Base-by-base conservation (phyloP, 2,797 vertebrate genomes). In the Sebastes wilsoni region DNA sequence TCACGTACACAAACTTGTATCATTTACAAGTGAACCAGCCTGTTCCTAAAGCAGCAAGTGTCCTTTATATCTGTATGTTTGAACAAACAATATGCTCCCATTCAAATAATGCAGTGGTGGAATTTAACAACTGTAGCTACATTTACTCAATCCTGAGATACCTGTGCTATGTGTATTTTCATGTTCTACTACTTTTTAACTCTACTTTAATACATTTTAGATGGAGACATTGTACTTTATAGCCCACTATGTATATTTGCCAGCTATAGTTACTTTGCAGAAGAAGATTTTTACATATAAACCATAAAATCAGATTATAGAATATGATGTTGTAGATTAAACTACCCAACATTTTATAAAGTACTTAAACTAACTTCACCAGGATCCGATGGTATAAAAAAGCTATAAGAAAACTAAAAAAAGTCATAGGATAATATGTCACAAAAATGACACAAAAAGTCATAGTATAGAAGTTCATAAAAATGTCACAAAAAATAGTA, bases 21-120 rank as follows among this genome's bases (percentile, higher is more conserved):
- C 10, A 32, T 11, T 11, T 10, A 54, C 10, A 36, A 55, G 16
- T 25, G n/a, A 6, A 75, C 2, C 18, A 42, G 46, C n/a, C 20
- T 73, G 72, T 79, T 85, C 55, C 46, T 64, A 62, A 28, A 77
- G 27, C 55, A 81, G 66, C 62, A 49, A 20, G 23, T 62, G 75
- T 77, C 42, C 71, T 77, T 64, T 65, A 58, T 11, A 6, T 73
- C 32, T 32, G 2, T 77, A 16, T 72, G 60, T 75, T 54, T 7
- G 8, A 62, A 68, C 59, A 52, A 25, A 32, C 34, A 70, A 22
- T 12, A 25, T 25, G 55, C 25, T 69, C 28, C 16, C 12, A 4
- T 64, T 54, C 6, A 58, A 34, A 69, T 61, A 34, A 69, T 61
- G 5, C 9, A 22, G 14, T 16, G 4, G 4, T 30, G 3, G 2